These are phyloP conservation scores for Phanerotoma sp. DNA, from an alignment of 2,888 invertebrate genomes.

Conservation along the genomic window DNA sequence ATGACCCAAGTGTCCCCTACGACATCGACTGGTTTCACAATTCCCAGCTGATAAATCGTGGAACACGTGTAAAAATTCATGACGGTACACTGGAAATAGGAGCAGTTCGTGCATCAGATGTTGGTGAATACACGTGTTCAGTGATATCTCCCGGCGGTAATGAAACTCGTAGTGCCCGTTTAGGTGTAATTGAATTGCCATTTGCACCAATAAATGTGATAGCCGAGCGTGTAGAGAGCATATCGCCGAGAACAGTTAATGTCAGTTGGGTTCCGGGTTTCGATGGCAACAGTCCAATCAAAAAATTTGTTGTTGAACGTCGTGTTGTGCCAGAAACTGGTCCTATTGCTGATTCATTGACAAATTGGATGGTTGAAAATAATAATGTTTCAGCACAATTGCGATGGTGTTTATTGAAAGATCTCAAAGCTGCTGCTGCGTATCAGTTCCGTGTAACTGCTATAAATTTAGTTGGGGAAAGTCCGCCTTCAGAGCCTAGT, in stretches of 20 bases:
- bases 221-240: conserved; percentile 69
- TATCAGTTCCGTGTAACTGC: conserved; percentile 98
- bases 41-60: conserved; percentile 70
- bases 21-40: conserved; percentile 89
- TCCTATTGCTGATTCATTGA: conserved; percentile 79
- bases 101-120: conserved; percentile 88
- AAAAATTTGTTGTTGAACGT: conserved; percentile 89
- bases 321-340: conserved; percentile 86
- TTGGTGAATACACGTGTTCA: conserved; percentile 90
- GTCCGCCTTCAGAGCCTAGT: conserved; percentile 86
- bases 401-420: conserved; percentile 78
- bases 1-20: conserved; percentile 84
- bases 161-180: conserved; percentile 81
- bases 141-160: conserved; percentile 91
- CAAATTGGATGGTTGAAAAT: conserved; percentile 87
- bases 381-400: conserved; percentile 80
- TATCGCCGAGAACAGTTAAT: conserved; percentile 77
- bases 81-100: conserved; percentile 88
- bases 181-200: conserved; percentile 93
- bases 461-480: conserved; percentile 94
- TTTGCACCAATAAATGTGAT: conserved; percentile 87
- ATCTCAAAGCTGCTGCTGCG: conserved; percentile 89
- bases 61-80: conserved; percentile 71
- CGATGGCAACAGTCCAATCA: conserved; percentile 94
- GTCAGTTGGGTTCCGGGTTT: conserved; percentile 95